Base-by-base conservation (phyloP, 2,113 vertebrate species). In the Hippocampus guttulatus region DNA sequence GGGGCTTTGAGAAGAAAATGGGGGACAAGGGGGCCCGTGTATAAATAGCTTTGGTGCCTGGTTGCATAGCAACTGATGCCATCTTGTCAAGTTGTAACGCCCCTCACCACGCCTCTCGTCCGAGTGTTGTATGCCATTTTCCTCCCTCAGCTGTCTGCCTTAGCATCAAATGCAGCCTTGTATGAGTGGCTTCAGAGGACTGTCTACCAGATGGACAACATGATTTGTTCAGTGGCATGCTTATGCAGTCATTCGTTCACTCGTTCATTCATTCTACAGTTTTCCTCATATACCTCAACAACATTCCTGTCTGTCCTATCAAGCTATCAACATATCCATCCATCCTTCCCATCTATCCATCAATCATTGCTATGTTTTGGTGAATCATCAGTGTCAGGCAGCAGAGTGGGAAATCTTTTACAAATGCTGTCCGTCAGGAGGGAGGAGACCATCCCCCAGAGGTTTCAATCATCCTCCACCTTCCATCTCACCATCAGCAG, bases 371-470 rank as follows among this genome's bases (percentile, higher is more conserved):
- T 67, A 57, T 77, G 79, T 68, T 82, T 76, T 82, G 81, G 82
- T 77, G 85, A 94, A 89, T 89, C 89, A 93, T 92, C 87, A 94
- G 92, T 91, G 85, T 89, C 88, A 90, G 90, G 89, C 90, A 92
- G 88, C 77, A 85, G 94, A 92, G 92, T 92, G 91, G 92, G 90
- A 91, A 94, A 91, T 93, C 94, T 95, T 95, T 96, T 95, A 95
- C 94, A 95, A 95, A 95, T 93, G 93, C 93, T 94, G 94, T 91
- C 93, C 93, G 94, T 98, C 95, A 97, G 94, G 92, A 92, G 94
- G 94, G 93, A 94, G 94, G 94, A 96, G 94, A 96, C 92, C 93
- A 93, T 94, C 94, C 94, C 93, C 91, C 90, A 90, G 94, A 94
- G 95, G 93, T 94, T 98, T 98, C 95, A 95, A 96, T 98, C 96